phyloP scores from a whole-genome alignment of 2,113 vertebrate genomes.

The Circaetus cinerascens region DNA sequence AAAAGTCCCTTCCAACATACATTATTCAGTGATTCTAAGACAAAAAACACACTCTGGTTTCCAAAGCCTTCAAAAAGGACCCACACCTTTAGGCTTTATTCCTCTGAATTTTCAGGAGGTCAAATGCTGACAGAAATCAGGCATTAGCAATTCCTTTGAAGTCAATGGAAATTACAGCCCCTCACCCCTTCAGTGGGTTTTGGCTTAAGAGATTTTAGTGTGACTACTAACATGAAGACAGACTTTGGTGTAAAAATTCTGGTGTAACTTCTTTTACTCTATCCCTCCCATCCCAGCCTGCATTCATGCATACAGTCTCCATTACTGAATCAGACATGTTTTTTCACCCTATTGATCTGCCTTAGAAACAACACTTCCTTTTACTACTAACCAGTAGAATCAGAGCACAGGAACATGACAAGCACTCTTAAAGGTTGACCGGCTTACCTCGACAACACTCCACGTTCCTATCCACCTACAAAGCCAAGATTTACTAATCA shows the following conservation, averaged over 20 bases:
- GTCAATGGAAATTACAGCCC: neutral
- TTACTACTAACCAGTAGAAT: neutral
- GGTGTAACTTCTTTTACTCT: neutral
- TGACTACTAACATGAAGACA: neutral
- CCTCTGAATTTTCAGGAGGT: slow-evolving; percentile 15
- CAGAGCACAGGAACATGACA: neutral
- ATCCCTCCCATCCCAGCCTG: neutral
- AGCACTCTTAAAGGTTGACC: neutral
- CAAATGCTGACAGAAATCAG: neutral
- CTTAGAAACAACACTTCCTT: neutral
- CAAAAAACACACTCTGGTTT: neutral
- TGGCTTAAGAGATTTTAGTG: neutral
- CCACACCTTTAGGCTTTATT: neutral
- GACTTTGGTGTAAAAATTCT: neutral
- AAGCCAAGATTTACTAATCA: neutral
- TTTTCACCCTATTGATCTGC: neutral
- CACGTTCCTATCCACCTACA: neutral
- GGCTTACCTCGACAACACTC: neutral
- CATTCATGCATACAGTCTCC: neutral
- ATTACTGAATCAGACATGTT: neutral
- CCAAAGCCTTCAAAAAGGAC: neutral
- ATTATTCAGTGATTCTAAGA: slow-evolving; percentile 16
- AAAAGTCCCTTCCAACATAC: neutral
- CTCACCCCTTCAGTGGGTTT: neutral
- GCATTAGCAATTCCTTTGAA: slow-evolving; percentile 37